Evolutionary conservation across 1,140 invertebrate genomes (phyloP).

Genomic region (Portunus trituberculatus): DNA sequence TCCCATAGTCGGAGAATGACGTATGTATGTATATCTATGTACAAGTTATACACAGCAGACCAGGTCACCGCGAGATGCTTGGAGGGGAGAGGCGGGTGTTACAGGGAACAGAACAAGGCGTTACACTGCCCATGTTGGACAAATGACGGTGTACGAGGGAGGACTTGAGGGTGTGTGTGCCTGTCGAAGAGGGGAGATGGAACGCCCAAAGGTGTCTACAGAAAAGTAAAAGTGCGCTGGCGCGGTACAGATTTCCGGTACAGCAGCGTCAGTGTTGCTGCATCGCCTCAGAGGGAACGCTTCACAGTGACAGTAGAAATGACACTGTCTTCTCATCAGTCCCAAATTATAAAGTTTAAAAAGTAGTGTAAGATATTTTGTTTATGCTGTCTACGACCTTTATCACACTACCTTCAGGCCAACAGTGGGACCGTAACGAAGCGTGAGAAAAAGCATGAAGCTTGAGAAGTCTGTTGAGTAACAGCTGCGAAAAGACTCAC

Average conservation of each 20-base stretch:
- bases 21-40: slow-evolving; percentile 33
- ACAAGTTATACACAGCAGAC: slow-evolving; percentile 50
- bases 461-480: not conserved
- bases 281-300: not conserved
- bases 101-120: not conserved
- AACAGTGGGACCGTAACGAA: not conserved
- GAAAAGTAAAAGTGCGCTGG: not conserved
- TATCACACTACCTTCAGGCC: not conserved
- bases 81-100: not conserved
- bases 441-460: not conserved
- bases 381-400: not conserved
- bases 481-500: not conserved
- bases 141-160: not conserved
- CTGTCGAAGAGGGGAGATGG: not conserved
- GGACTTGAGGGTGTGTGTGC: not conserved
- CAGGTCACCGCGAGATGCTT: not conserved
- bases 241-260: not conserved
- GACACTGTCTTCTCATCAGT: not conserved
- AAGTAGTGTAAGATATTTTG: not conserved
- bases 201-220: not conserved
- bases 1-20: not conserved
- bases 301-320: not conserved
- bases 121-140: not conserved
- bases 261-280: not conserved
- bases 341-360: not conserved